These are phyloP conservation scores for Polyommatus iphigenia DNA, from an alignment of 2,888 invertebrate genomes.

Conservation along the genomic window DNA sequence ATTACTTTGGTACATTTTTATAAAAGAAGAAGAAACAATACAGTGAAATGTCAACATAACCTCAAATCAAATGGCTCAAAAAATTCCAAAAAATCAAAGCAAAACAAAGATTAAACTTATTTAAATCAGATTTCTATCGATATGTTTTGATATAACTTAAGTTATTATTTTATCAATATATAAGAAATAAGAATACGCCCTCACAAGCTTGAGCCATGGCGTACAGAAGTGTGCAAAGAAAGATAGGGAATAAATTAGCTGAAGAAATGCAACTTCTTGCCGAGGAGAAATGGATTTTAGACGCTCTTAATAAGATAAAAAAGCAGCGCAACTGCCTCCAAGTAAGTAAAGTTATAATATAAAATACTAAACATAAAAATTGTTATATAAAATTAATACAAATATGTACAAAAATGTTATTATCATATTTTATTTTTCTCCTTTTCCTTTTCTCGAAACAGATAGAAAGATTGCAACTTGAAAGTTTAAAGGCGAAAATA, in stretches of 20 bases:
- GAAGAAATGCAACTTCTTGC: conserved; percentile 61
- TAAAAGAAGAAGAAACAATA: background rate
- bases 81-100: too few species aligned
- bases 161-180: too few species aligned
- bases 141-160: too few species aligned
- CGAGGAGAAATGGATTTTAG: conserved; percentile 64
- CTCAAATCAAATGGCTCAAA: too few species aligned
- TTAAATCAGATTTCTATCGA: too few species aligned
- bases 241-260: conserved; percentile 49
- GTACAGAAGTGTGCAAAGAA: conserved; percentile 37
- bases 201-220: conserved; percentile 35
- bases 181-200: background rate
- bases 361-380: background rate
- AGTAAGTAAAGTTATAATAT: conserved; percentile 44
- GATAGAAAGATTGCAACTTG: conserved; percentile 66
- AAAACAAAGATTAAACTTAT: too few species aligned
- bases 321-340: conserved; percentile 62
- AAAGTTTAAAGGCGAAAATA: conserved; percentile 51
- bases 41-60: background rate
- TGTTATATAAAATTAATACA: background rate
- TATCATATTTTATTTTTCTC: background rate
- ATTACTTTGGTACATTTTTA: background rate
- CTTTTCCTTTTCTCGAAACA: conserved; percentile 43
- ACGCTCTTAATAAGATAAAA: conserved; percentile 55
- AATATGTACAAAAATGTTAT: too few species aligned